Evolutionary conservation across 2,888 invertebrate genomes (phyloP).

Genomic region (Oxytorus armatus): DNA sequence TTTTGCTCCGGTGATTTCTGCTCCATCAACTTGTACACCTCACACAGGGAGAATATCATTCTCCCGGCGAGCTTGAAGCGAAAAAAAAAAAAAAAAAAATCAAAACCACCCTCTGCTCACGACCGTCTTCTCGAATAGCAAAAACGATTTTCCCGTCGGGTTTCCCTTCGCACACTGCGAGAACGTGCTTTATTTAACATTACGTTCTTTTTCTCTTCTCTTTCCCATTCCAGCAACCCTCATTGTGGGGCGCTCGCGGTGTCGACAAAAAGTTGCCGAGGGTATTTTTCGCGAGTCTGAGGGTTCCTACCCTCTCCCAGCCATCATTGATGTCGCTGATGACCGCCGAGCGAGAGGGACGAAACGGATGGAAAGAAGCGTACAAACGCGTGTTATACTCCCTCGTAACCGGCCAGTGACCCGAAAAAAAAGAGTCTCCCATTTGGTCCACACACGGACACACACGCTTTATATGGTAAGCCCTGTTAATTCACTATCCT

Average conservation of each 20-base stretch:
- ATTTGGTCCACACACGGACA: background rate
- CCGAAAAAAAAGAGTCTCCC: constrained; percentile 56
- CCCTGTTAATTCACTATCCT: too few species aligned
- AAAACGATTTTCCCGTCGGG: constrained; percentile 15
- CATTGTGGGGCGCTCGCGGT: constrained; percentile 35
- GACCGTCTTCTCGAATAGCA: constrained; percentile 38
- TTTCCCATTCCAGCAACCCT: constrained; percentile 38
- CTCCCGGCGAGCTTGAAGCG: too few species aligned
- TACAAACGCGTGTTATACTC: constrained; percentile 37
- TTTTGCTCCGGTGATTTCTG: too few species aligned
- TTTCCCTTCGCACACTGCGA: constrained; percentile 15
- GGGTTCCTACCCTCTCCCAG: constrained; percentile 1
- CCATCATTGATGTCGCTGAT: constrained; percentile 10
- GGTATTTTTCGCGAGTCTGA: constrained; percentile 14
- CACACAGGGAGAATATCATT: too few species aligned
- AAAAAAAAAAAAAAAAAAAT: too few species aligned
- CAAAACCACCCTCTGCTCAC: background rate
- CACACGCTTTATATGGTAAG: background rate
- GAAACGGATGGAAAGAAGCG: constrained; percentile 32
- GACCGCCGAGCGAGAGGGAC: background rate
- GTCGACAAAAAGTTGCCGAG: constrained; percentile 6
- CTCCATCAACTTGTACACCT: too few species aligned
- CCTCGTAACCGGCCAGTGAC: constrained; percentile 54
- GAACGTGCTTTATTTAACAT: constrained; percentile 32
- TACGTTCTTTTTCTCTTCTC: constrained; percentile 23